phyloP scores from a whole-genome alignment of 1,140 invertebrate genomes.

The Papilio polytes region DNA sequence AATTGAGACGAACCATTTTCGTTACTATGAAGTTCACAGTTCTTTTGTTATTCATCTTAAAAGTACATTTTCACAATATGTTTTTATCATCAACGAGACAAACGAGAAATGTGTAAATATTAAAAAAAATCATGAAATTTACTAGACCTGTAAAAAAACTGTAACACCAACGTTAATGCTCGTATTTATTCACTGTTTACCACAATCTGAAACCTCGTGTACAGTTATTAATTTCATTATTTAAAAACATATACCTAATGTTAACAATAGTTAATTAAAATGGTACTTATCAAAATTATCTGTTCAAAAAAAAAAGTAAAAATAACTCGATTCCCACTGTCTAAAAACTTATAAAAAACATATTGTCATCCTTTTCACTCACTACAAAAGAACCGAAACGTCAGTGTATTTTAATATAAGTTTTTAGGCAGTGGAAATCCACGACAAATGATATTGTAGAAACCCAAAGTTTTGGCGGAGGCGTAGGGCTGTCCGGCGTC shows the following conservation, averaged over 20 bases:
- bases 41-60: too few relatives aligned
- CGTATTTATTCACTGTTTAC: neutral
- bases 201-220: neutral
- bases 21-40: too few relatives aligned
- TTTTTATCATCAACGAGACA: neutral
- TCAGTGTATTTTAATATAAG: neutral
- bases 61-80: too few relatives aligned
- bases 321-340: neutral
- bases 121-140: neutral
- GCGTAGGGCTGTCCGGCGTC: slow-evolving; percentile 52
- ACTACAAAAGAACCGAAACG: neutral
- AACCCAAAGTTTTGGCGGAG: slow-evolving; percentile 44
- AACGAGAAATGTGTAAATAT: too few relatives aligned
- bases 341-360: neutral
- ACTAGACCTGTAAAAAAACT: neutral
- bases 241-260: neutral
- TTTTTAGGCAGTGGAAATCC: neutral
- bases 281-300: neutral
- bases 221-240: neutral
- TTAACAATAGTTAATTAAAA: neutral
- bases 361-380: neutral
- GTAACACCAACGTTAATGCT: neutral
- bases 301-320: neutral
- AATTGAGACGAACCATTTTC: neutral
- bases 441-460: neutral